Percentiles rank a stretch among this genome's conserved stretches.
These are phyloP conservation scores for Oncorhynchus nerka DNA, from an alignment of 2,113 vertebrate genomes.

Conservation along the genomic window DNA sequence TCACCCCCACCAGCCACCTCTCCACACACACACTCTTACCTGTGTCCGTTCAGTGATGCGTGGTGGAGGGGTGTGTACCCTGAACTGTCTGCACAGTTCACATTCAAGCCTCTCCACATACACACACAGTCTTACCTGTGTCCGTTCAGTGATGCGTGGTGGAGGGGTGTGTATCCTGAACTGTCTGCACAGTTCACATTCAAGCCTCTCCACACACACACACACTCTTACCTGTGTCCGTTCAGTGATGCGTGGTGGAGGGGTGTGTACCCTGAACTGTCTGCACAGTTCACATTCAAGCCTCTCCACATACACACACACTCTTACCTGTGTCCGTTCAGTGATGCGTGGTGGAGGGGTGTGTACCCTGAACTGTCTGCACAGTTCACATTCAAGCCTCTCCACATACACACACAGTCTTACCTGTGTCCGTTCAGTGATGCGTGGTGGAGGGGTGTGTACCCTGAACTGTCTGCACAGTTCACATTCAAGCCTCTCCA, in stretches of 20 bases:
- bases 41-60: slow-evolving; percentile 92
- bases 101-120: slow-evolving; percentile 93
- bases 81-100: slow-evolving; percentile 93
- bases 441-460: slow-evolving; percentile 91
- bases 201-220: slow-evolving; percentile 52
- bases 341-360: slow-evolving; percentile 89
- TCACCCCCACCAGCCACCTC: neutral
- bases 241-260: slow-evolving; percentile 92
- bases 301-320: neutral
- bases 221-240: slow-evolving; percentile 91
- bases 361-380: slow-evolving; percentile 93
- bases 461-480: slow-evolving; percentile 92
- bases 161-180: slow-evolving; percentile 91
- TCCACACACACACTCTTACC: slow-evolving; percentile 71
- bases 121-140: slow-evolving; percentile 82
- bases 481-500: slow-evolving; percentile 81
- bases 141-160: slow-evolving; percentile 92
- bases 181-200: slow-evolving; percentile 94
- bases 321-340: slow-evolving; percentile 93
- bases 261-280: slow-evolving; percentile 92
- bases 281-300: slow-evolving; percentile 92
- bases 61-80: slow-evolving; percentile 93
- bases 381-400: slow-evolving; percentile 87
- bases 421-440: slow-evolving; percentile 95
- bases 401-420: slow-evolving; percentile 40